Percentiles rank a stretch among this genome's conserved stretches.
Evolutionary conservation across 2,113 vertebrate species (phyloP).

Genomic region (Rhabdornis inornatus): DNA sequence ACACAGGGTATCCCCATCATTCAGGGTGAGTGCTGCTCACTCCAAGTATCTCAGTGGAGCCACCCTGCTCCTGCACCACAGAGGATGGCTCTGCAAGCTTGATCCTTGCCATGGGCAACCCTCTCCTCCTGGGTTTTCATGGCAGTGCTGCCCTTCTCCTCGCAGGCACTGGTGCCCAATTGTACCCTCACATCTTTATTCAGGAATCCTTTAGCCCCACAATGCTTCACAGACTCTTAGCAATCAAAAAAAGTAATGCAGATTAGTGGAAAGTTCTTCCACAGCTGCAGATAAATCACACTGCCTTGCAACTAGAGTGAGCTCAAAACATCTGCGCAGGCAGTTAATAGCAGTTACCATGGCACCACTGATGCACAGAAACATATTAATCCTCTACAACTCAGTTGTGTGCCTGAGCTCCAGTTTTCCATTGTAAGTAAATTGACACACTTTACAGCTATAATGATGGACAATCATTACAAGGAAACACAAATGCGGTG

Average conservation of each 20-base stretch:
- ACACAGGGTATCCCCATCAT: background rate
- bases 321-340: background rate
- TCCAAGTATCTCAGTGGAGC: rapidly evolving
- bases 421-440: background rate
- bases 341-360: constrained; percentile 24
- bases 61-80: no score
- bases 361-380: background rate
- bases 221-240: background rate
- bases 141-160: background rate
- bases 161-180: rapidly evolving
- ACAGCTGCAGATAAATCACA: background rate
- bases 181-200: background rate
- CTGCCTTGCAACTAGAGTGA: background rate
- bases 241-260: background rate
- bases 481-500: background rate
- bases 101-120: rapidly evolving
- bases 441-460: constrained; percentile 6
- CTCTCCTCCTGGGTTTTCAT: background rate
- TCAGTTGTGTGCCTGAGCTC: background rate
- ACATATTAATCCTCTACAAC: background rate
- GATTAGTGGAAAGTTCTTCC: background rate
- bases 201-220: background rate
- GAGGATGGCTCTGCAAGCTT: rapidly evolving
- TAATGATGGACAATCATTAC: background rate
- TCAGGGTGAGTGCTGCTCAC: rapidly evolving